Evolutionary conservation across 2,888 invertebrate species (phyloP).

Genomic region (Camponotus fellah): DNA sequence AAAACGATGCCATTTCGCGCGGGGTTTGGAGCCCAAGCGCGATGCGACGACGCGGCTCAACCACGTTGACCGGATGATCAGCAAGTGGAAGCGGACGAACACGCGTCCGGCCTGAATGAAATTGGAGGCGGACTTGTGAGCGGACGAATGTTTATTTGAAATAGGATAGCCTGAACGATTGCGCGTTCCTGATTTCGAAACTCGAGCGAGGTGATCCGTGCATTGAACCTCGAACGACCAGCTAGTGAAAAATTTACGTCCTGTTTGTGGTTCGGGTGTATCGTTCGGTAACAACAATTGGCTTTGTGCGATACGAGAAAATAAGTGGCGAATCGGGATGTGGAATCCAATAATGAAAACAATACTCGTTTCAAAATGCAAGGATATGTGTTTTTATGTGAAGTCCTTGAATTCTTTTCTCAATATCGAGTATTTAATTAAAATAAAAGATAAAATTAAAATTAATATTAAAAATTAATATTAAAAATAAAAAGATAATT

Average conservation of each 20-base stretch:
- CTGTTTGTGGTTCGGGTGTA: conserved; percentile 24
- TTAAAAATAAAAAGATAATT: background rate
- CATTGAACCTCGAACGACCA: conserved; percentile 12
- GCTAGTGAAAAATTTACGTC: conserved; percentile 28
- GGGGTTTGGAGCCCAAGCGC: background rate
- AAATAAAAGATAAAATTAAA: too few species aligned
- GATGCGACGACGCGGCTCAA: conserved; percentile 47
- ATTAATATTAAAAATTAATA: background rate
- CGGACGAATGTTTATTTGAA: conserved; percentile 60
- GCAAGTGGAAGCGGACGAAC: conserved; percentile 56
- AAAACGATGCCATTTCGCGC: conserved; percentile 58
- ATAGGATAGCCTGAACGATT: conserved; percentile 44
- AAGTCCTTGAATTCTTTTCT: background rate
- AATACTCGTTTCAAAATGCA: background rate
- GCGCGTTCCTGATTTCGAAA: conserved; percentile 55
- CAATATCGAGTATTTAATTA: background rate
- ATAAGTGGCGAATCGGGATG: background rate
- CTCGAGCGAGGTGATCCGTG: background rate
- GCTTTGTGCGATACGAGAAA: conserved; percentile 38
- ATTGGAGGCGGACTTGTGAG: conserved; percentile 54
- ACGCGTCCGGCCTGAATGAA: conserved; percentile 57
- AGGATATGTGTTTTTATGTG: background rate
- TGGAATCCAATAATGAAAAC: conserved; percentile 16
- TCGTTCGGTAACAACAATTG: conserved; percentile 25
- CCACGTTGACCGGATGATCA: conserved; percentile 53